phyloP scores from a whole-genome alignment of 1,140 invertebrate species.

The Marisa cornuarietis region DNA sequence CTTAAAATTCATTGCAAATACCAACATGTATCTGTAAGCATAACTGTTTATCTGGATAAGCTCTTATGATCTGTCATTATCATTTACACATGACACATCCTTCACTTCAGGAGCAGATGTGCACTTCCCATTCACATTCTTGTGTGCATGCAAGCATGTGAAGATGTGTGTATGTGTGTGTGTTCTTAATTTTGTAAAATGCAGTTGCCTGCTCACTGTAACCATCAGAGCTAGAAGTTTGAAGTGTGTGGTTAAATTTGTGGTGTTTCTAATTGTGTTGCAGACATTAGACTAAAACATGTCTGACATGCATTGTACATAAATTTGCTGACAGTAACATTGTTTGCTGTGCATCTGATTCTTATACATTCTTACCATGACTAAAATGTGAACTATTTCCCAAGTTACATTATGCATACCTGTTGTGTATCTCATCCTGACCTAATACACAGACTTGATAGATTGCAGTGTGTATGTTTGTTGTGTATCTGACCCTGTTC shows the following conservation, averaged over 20 bases:
- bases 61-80: not conserved
- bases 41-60: not conserved
- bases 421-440: not conserved
- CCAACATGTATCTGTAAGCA: not conserved
- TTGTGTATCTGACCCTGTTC: slow-evolving; percentile 3
- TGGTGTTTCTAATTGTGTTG: slow-evolving; percentile 1
- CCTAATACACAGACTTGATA: not conserved
- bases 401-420: not conserved
- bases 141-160: not conserved
- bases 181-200: not conserved
- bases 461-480: not conserved
- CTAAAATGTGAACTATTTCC: not conserved
- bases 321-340: not conserved
- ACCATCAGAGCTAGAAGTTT: not conserved
- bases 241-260: not conserved
- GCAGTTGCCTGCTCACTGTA: too few relatives aligned
- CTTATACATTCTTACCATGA: not conserved
- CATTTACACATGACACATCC: not conserved
- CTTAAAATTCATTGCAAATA: not conserved
- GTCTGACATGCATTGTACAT: not conserved
- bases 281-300: not conserved
- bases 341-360: not conserved
- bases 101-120: too few relatives aligned
- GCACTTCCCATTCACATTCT: not conserved
- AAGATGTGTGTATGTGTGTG: not conserved